Conservation (phyloP, 2,113 vertebrate species). For the Thermophis baileyi region DNA sequence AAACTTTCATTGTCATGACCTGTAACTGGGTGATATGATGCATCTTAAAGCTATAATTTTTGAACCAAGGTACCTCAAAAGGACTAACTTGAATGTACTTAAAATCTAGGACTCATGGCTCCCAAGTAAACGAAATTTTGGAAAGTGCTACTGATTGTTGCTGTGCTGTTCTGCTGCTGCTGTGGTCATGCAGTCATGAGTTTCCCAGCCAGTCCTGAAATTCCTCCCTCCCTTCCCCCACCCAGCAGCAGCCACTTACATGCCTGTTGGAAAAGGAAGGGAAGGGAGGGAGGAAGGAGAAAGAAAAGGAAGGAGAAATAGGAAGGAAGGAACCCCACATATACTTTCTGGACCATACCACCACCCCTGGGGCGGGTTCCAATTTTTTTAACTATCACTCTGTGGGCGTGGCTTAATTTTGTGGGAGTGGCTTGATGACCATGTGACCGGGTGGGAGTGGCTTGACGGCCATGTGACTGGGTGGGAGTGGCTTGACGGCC, state of each 20-base stretch:
- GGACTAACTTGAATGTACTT: not conserved
- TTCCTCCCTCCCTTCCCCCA: not conserved
- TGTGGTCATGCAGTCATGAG: not conserved
- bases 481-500: no score
- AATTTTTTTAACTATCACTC: no score
- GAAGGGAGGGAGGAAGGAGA: not conserved
- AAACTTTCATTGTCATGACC: not conserved
- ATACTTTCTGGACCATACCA: no score
- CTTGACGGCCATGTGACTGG: no score
- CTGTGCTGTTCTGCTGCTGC: not conserved
- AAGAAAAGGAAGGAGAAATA: not conserved
- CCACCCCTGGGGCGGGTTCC: no score
- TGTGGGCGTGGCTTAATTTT: no score
- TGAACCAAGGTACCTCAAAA: not conserved
- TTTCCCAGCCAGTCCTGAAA: not conserved
- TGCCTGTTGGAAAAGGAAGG: not conserved
- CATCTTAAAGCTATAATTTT: not conserved
- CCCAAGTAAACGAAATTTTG: not conserved
- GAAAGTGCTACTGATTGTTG: not conserved
- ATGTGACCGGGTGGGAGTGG: no score
- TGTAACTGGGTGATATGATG: not conserved
- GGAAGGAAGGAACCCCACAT: not conserved
- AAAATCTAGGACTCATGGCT: not conserved
- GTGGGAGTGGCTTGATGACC: no score
- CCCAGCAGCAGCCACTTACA: not conserved